These are phyloP conservation scores for Apoda limacodes DNA, from an alignment of 2,888 invertebrate species.

Conservation along the genomic window DNA sequence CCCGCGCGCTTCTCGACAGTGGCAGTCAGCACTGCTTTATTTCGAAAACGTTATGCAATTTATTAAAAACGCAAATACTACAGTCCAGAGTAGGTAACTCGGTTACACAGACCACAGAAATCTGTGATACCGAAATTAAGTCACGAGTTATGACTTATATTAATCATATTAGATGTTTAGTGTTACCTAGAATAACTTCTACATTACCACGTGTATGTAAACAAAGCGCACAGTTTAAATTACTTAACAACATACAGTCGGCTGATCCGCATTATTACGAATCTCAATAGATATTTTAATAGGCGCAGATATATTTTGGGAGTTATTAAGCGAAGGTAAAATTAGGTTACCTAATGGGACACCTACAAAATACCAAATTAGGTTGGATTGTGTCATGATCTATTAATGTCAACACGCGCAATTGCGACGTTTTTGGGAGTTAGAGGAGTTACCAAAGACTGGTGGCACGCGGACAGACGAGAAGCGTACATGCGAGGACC, in stretches of 20 bases:
- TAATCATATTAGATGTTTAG: conserved; percentile 2
- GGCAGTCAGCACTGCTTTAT: conserved; percentile 1
- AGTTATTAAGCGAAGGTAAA: conserved; percentile 7
- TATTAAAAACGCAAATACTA: no score
- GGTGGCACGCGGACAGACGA: background rate
- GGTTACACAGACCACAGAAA: conserved; percentile 2
- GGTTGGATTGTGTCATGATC: conserved; percentile 15
- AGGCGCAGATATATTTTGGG: conserved; percentile 14
- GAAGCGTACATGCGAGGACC: conserved; percentile 2
- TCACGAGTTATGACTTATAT: background rate
- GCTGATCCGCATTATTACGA: conserved; percentile 9
- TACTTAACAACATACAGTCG: conserved; percentile 12
- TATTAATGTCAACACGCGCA: conserved; percentile 3
- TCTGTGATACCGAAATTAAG: conserved; percentile 1
- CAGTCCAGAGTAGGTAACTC: background rate
- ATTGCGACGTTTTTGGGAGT: conserved; percentile 12
- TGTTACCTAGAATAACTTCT: conserved; percentile 12
- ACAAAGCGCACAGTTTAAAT: conserved; percentile 1
- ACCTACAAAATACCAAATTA: conserved; percentile 12
- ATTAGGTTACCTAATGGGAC: conserved; percentile 7
- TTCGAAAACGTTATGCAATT: conserved; percentile 1
- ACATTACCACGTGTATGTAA: conserved; percentile 5
- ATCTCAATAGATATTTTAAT: conserved; percentile 9
- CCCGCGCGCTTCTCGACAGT: conserved; percentile 2
- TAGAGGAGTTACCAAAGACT: no score